Evolutionary conservation across 2,888 invertebrate species (phyloP), one percentile per base, ranked within the genome.

Genomic region (Campaea margaritaria): DNA sequence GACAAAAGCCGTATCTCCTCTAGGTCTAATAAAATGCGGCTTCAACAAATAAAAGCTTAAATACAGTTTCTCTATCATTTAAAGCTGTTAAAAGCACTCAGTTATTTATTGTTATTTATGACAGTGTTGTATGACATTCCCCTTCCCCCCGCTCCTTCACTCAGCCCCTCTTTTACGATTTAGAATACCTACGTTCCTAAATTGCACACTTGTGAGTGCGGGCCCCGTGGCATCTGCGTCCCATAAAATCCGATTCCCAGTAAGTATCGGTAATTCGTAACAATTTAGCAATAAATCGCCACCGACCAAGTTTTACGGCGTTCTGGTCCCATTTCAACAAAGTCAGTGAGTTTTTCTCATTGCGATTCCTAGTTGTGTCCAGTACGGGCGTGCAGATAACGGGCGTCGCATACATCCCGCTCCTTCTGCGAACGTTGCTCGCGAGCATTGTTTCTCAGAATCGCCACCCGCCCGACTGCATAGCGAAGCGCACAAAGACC

Each of bases 371-470:
- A 90, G 89, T 86, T 76, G 78, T 69, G 81, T 82, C 83, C 82
- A 83, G 84, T 79, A 81, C 78, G 75, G 78, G 68, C 71, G 77
- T 77, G 76, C 59, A 57, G 56, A 61, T 90, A 90, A 91, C 91
- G 90, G 90, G 72, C 73, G 90, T 73, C 73, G 75, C 72, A 70
- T 74, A 75, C 79, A 75, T 78, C 83, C 89, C 88, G 89, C 86
- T 89, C 87, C 81, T 91, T 91, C 89, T 83, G 79, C 85, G 91
- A 91, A 91, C 75, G 78, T 79, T 79, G 82, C 79, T 68, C 70
- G 67, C 77, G 78, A 79, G 79, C 82, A 89, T 92, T 91, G 91
- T 90, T 91, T 92, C 91, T 91, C 41, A 74, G 91, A 92, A 91
- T 74, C 79, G 78, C 81, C 75, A 83, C 86, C 78, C 76, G 82